A percentile compares a stretch with the other conserved stretches of the same genome.
Evolutionary conservation across 2,797 vertebrate genomes (phyloP).

Genomic region (Vireo griseus): DNA sequence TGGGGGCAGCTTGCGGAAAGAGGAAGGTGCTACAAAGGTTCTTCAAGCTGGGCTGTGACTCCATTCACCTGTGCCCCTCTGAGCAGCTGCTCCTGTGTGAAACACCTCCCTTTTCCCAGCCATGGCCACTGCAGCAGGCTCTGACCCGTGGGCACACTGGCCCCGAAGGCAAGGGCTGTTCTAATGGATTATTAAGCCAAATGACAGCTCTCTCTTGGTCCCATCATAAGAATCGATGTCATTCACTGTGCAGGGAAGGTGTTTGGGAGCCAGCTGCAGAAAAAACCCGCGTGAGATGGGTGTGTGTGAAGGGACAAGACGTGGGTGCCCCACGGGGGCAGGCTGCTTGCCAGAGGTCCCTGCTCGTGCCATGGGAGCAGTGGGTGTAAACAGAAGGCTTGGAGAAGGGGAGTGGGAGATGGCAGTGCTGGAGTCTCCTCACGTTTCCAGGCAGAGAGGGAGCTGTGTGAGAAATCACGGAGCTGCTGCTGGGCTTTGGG

Average conservation of each 20-base stretch:
- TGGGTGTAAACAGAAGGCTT: accelerated
- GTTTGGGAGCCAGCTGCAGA: neutral
- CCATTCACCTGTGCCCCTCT: neutral
- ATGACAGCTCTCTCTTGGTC: neutral
- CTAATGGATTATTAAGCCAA: neutral
- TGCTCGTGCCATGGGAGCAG: neutral
- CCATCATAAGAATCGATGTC: neutral
- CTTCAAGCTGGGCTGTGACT: neutral
- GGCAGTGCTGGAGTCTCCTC: neutral
- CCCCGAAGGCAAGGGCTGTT: neutral
- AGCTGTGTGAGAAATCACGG: neutral
- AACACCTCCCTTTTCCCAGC: accelerated
- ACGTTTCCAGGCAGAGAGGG: neutral
- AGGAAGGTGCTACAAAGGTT: neutral
- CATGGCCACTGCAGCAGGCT: neutral
- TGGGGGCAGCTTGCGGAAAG: neutral
- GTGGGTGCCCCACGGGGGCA: accelerated
- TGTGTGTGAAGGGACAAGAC: neutral
- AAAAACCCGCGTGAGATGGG: neutral
- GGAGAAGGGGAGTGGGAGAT: neutral
- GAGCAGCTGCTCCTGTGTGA: neutral
- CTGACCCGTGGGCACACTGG: neutral
- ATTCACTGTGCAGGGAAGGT: neutral
- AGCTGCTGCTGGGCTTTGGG: neutral
- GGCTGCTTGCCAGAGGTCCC: neutral